A percentile compares a stretch with the other conserved stretches of the same genome.
Evolutionary conservation across 2,113 vertebrate genomes (phyloP).

Genomic region (Sakesphorus luctuosus): DNA sequence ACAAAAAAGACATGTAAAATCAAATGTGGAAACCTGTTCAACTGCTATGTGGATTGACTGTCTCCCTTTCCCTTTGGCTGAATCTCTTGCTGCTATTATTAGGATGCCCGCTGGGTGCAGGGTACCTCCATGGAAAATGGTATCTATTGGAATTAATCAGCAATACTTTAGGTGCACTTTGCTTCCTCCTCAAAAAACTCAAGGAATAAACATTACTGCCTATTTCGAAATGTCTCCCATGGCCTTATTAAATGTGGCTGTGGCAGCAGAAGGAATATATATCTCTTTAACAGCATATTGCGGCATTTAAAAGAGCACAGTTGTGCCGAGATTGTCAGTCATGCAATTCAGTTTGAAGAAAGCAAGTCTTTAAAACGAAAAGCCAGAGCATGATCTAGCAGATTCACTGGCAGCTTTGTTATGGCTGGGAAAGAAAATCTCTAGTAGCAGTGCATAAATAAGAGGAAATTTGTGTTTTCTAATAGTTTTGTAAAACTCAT

Average conservation of each 20-base stretch:
- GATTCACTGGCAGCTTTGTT: background rate
- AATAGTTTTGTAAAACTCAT: background rate
- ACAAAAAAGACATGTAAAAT: background rate
- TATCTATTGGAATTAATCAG: constrained; percentile 6
- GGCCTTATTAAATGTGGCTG: constrained; percentile 1
- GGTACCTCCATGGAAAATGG: background rate
- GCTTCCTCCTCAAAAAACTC: background rate
- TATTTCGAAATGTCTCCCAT: background rate
- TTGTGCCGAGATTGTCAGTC: background rate
- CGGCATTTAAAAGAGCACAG: background rate
- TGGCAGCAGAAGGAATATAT: background rate
- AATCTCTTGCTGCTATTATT: background rate
- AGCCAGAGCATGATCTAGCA: background rate
- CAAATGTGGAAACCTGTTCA: background rate
- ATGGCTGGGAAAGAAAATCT: background rate
- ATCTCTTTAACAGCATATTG: background rate
- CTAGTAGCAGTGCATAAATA: background rate
- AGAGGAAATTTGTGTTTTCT: background rate
- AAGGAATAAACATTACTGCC: background rate
- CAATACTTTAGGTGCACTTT: background rate
- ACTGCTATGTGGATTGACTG: background rate
- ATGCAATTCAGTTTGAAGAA: background rate
- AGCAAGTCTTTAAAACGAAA: background rate
- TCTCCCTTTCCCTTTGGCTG: background rate
- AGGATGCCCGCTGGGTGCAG: background rate